Percentiles rank a stretch among this genome's conserved stretches.
phyloP scores from a whole-genome alignment of 2,888 invertebrate species.

The Pristionchus fissidentatus region DNA sequence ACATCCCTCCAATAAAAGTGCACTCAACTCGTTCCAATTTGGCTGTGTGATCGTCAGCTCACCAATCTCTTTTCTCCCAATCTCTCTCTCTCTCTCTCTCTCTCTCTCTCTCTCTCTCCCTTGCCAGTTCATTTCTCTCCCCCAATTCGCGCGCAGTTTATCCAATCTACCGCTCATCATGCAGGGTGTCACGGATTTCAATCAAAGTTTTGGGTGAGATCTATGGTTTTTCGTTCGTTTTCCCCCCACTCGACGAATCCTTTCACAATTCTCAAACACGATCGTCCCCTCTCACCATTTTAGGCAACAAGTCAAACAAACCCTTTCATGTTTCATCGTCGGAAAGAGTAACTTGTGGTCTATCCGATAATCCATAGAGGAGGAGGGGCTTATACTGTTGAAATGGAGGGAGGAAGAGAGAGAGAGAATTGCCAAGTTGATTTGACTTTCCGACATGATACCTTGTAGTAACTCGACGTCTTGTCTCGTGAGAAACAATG shows the following conservation, averaged over 20 bases:
- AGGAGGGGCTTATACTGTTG: constrained; percentile 28
- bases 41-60: constrained; percentile 39
- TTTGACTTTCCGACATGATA: neutral
- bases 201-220: constrained; percentile 13
- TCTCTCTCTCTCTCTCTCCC: too few relatives aligned
- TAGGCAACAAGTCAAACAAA: constrained; percentile 26
- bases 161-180: constrained; percentile 14
- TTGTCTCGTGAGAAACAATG: constrained; percentile 13
- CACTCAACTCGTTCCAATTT: constrained; percentile 33
- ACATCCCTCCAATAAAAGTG: constrained; percentile 27
- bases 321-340: constrained; percentile 30
- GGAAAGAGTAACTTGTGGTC: constrained; percentile 33
- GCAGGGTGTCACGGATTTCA: constrained; percentile 14
- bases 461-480: constrained; percentile 37
- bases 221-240: neutral
- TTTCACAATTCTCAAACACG: constrained; percentile 9
- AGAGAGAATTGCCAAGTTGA: too few relatives aligned
- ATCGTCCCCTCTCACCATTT: neutral
- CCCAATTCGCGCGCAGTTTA: too few relatives aligned
- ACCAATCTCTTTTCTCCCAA: constrained; percentile 15
- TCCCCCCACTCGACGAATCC: too few relatives aligned
- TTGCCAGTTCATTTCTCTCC: too few relatives aligned
- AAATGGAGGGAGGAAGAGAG: neutral
- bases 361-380: constrained; percentile 33
- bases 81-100: neutral